Percentiles rank a stretch among this genome's conserved stretches.
These are phyloP conservation scores for Ptiloglossa arizonensis DNA, from an alignment of 1,140 invertebrate genomes.

Conservation along the genomic window DNA sequence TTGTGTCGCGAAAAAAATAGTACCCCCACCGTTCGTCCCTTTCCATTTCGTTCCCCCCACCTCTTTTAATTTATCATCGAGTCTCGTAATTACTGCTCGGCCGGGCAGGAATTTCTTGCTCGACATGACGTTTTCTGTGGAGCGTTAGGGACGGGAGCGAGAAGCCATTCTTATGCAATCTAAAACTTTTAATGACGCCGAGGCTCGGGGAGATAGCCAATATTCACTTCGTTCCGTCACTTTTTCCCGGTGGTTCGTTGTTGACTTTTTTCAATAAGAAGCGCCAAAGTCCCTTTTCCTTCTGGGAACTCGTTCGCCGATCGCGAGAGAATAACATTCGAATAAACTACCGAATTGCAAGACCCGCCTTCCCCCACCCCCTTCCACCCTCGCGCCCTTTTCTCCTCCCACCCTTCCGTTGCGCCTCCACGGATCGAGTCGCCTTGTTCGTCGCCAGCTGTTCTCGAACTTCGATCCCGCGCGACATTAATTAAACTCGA, in stretches of 20 bases:
- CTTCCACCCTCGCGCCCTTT: too few species aligned
- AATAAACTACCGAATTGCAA: conserved; percentile 35
- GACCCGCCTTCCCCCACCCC: too few species aligned
- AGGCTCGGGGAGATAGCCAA: conserved; percentile 77
- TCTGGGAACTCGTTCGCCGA: conserved; percentile 32
- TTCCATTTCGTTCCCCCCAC: not conserved
- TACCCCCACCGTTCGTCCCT: not conserved
- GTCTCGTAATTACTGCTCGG: conserved; percentile 67
- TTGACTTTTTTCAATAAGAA: conserved; percentile 43
- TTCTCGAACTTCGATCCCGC: conserved; percentile 34
- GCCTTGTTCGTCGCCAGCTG: not conserved
- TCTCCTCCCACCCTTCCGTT: too few species aligned
- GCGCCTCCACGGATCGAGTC: not conserved
- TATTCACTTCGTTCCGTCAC: conserved; percentile 80
- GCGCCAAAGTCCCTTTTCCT: conserved; percentile 12
- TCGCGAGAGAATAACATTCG: conserved; percentile 12
- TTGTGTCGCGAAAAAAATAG: not conserved
- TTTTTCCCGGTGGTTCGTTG: conserved; percentile 67
- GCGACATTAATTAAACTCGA: conserved; percentile 52
- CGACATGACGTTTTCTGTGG: conserved; percentile 56
- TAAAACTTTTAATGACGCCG: conserved; percentile 82
- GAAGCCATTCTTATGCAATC: conserved; percentile 80
- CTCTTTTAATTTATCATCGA: conserved; percentile 68
- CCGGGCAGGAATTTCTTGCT: conserved; percentile 63
- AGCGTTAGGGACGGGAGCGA: conserved; percentile 47